Conservation (phyloP, 2,888 invertebrate species). For the Limnephilus marmoratus region DNA sequence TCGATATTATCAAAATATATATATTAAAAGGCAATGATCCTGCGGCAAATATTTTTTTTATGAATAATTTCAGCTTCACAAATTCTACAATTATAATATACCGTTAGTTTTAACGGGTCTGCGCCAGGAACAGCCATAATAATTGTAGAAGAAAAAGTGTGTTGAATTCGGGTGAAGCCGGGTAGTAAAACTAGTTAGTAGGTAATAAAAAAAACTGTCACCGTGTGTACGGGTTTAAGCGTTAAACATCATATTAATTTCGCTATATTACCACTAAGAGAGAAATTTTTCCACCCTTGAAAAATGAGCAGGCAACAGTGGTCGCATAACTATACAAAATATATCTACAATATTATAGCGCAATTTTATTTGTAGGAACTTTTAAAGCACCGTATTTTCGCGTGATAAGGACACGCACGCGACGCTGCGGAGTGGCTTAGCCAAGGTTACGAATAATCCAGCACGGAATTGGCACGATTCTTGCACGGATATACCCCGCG, state of each 20-base stretch:
- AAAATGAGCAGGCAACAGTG: neutral
- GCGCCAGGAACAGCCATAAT: no score
- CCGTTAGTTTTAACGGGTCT: no score
- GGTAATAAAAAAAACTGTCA: neutral
- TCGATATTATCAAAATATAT: no score
- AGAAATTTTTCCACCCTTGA: neutral
- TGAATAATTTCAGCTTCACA: no score
- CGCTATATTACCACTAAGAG: neutral
- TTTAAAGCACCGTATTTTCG: slow-evolving; percentile 20
- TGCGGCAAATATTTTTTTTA: no score
- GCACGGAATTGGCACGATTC: slow-evolving; percentile 31
- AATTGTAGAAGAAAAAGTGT: neutral
- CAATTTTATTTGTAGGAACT: slow-evolving; percentile 4
- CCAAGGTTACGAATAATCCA: neutral
- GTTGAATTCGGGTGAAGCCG: neutral
- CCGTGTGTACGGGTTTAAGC: neutral
- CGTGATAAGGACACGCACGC: slow-evolving; percentile 28
- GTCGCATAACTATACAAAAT: neutral
- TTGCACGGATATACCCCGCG: slow-evolving; percentile 10
- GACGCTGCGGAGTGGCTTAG: slow-evolving; percentile 40
- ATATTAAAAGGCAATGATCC: no score
- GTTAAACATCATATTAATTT: neutral
- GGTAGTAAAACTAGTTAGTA: neutral
- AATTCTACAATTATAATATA: no score
- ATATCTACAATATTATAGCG: neutral